These are phyloP conservation scores for Melinaea marsaeus DNA, from an alignment of 2,888 invertebrate species.

Conservation along the genomic window DNA sequence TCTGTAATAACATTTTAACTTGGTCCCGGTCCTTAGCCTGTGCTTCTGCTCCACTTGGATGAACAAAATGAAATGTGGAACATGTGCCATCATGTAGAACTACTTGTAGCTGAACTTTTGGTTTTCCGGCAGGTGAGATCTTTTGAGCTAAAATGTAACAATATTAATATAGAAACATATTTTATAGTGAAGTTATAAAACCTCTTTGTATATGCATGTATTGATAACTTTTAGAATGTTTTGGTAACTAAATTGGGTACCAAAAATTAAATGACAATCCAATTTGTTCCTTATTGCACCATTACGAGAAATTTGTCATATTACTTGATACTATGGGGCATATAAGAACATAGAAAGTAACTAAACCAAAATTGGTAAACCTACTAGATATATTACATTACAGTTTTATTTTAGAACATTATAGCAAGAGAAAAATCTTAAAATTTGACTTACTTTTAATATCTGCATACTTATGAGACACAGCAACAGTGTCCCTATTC, in stretches of 20 bases:
- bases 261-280: neutral
- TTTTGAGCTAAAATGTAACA: slow-evolving; percentile 86
- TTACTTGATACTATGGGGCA: no score
- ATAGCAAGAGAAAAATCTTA: neutral
- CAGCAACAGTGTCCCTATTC: slow-evolving; percentile 92
- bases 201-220: neutral
- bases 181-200: neutral
- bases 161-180: neutral
- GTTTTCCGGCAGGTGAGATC: slow-evolving; percentile 97
- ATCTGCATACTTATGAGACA: slow-evolving; percentile 95
- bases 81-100: slow-evolving; percentile 95
- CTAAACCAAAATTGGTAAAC: neutral
- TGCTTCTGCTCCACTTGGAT: slow-evolving; percentile 87
- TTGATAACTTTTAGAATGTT: neutral
- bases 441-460: slow-evolving; percentile 89
- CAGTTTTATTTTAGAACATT: neutral
- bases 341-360: neutral
- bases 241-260: no score
- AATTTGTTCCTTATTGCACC: no score
- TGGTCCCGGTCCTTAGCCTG: slow-evolving; percentile 94
- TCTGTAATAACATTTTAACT: slow-evolving; percentile 94
- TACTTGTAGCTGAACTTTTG: slow-evolving; percentile 98
- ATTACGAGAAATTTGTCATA: no score
- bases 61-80: slow-evolving; percentile 98
- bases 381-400: neutral